Evolutionary conservation across 2,113 vertebrate genomes (phyloP), one percentile per base, ranked within the genome.

Genomic region (Megaceryle torquata): DNA sequence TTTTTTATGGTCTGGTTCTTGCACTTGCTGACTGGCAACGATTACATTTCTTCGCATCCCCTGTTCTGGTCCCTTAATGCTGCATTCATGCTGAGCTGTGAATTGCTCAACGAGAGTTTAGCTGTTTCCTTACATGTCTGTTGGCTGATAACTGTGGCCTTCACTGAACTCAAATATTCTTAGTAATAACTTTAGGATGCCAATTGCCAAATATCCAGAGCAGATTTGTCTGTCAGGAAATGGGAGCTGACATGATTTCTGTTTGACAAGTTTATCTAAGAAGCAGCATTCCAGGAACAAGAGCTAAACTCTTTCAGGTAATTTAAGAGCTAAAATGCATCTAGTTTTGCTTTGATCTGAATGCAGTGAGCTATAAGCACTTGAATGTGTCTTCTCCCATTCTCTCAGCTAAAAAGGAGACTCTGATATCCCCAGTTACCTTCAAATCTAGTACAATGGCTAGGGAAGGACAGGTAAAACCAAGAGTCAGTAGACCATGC

Each of bases 61-160:
- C 35, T 17, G 35, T 53, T 43, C 56, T 37, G 67, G 4, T 46
- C 63, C 15, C 5, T 69, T 91, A 85, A 13, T n/a, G 54, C 75
- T 33, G 87, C 43, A 64, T 50, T 93, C 5, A 2, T 76, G 93
- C 82, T 93, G 88, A 86, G 86, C 90, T 96, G 80, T 81, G 76
- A 93, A 86, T 94, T 96, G 92, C 93, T 94, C 88, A 83, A 75
- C 46, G 29, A 39, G 46, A 82, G 35, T 33, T 88, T 29, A 63
- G 76, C 76, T 75, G 56, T 68, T 95, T 77, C 54, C 85, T 64
- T 26, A 25, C 48, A 72, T 60, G 57, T 54, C 51, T 70, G 24
- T 89, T 82, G 63, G 72, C 57, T 0, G 5, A 78, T 83, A 71
- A 59, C 82, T 81, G n/a, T 39, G 85, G 53, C 80, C 90, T 92